These are phyloP conservation scores for Octopus sinensis DNA, from an alignment of 1,140 invertebrate genomes.

Conservation along the genomic window DNA sequence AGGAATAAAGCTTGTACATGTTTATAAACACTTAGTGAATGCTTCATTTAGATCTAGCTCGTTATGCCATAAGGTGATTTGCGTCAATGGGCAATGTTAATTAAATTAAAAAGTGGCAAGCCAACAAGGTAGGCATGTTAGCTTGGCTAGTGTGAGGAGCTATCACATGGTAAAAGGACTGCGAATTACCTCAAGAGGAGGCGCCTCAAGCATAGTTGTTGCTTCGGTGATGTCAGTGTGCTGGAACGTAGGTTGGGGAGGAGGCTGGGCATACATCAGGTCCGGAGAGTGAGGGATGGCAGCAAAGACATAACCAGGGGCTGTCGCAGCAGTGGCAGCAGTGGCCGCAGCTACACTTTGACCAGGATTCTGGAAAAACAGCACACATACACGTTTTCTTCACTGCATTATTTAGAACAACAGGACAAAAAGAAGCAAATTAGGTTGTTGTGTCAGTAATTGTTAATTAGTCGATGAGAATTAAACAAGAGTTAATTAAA, in stretches of 20 bases:
- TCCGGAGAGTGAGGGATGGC: slow-evolving; percentile 46
- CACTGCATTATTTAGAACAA: slow-evolving; percentile 8
- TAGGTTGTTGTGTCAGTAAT: not conserved
- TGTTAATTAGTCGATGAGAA: slow-evolving; percentile 10
- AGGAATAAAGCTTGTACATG: no score
- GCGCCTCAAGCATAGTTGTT: slow-evolving; percentile 40
- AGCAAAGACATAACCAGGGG: slow-evolving; percentile 44
- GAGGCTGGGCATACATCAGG: slow-evolving; percentile 49
- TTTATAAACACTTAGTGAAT: no score
- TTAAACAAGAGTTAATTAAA: not conserved
- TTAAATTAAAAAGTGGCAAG: no score
- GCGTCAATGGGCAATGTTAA: no score
- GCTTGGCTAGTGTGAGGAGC: not conserved
- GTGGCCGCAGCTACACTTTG: slow-evolving; percentile 23
- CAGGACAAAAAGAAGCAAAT: not conserved
- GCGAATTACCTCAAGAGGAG: slow-evolving; percentile 48
- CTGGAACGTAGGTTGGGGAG: slow-evolving; percentile 38
- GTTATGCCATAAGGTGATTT: no score
- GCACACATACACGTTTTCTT: not conserved
- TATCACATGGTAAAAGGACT: slow-evolving; percentile 32
- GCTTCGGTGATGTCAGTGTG: slow-evolving; percentile 41
- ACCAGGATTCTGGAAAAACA: slow-evolving; percentile 36
- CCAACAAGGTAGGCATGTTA: no score
- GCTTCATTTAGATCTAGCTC: no score
- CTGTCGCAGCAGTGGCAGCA: slow-evolving; percentile 17